Evolutionary conservation across 2,797 vertebrate species (phyloP), one percentile per base, ranked within the genome.

Genomic region (Acipenser oxyrinchus): DNA sequence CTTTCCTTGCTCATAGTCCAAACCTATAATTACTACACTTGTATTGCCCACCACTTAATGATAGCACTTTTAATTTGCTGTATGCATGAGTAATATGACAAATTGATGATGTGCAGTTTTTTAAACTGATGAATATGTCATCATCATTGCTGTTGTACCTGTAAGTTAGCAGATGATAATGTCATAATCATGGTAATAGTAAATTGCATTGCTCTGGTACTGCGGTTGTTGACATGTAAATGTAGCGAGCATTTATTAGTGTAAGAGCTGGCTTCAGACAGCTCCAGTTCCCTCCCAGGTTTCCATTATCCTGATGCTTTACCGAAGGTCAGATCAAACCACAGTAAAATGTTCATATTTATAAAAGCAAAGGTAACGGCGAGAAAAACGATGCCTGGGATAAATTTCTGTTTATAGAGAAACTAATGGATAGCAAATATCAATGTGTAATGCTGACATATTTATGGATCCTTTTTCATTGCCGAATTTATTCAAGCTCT

Each of bases 371-470:
- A 78, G 73, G 78, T 75, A 82, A 78, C 78, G 79, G 81, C 74
- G 67, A 73, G 70, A 67, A 37, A 62, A 63, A 71, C 49, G 60
- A 65, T 55, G 73, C 73, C 75, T 76, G 72, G 70, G 76, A 82
- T 81, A 78, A 80, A 75, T 51, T 3, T 64, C 74, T 75, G 82
- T 81, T 84, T 80, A 76, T 76, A 79, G 73, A 77, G 73, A 37
- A 78, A 78, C 75, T 84, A 86, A 88, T 87, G 79, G 83, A 87
- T 87, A 81, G 78, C 67, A 61, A 57, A 67, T 61, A 67, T 52
- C 66, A 67, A 52, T 55, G 18, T 6, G 51, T 51, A 51, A 53
- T 13, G 49, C 15, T 53, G 7, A 8, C 8, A 62, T 48, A 48
- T 1, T 37, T 37, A 37, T 37, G 4, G 37, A 37, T 37, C 37